These are phyloP conservation scores for Camponotus vicinus DNA, from an alignment of 1,140 invertebrate species.

Conservation along the genomic window DNA sequence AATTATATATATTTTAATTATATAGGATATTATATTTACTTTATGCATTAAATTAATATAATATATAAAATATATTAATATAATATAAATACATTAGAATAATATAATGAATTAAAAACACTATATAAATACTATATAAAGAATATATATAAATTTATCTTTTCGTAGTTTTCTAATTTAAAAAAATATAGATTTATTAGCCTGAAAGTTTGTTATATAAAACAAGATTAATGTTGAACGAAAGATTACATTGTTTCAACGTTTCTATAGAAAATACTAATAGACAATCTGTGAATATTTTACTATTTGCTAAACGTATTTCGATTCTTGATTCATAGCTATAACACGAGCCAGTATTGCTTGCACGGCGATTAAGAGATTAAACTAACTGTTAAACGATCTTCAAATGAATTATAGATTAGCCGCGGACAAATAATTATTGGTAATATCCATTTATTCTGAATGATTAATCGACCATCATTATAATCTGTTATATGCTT, in stretches of 20 bases:
- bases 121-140: not conserved
- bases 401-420: constrained; percentile 36
- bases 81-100: no score
- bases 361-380: constrained; percentile 39
- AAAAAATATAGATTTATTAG: not conserved
- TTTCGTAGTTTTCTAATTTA: not conserved
- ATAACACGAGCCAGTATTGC: not conserved
- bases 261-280: not conserved
- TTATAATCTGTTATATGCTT: not conserved
- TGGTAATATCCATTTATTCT: constrained; percentile 1
- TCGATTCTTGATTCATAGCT: constrained; percentile 16
- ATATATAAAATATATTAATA: no score
- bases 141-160: not conserved
- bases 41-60: no score
- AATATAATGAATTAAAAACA: constrained; percentile 20
- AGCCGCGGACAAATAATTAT: constrained; percentile 4
- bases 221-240: constrained; percentile 30
- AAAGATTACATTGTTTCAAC: not conserved
- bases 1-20: no score
- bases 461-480: constrained; percentile 2
- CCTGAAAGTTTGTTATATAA: constrained; percentile 13
- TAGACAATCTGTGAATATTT: constrained; percentile 19
- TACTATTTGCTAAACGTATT: not conserved
- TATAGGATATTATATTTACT: no score
- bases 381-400: constrained; percentile 20